A percentile compares a stretch with the other conserved stretches of the same genome.
Conservation (phyloP, 2,888 invertebrate species). For the Cephalotes varians region DNA sequence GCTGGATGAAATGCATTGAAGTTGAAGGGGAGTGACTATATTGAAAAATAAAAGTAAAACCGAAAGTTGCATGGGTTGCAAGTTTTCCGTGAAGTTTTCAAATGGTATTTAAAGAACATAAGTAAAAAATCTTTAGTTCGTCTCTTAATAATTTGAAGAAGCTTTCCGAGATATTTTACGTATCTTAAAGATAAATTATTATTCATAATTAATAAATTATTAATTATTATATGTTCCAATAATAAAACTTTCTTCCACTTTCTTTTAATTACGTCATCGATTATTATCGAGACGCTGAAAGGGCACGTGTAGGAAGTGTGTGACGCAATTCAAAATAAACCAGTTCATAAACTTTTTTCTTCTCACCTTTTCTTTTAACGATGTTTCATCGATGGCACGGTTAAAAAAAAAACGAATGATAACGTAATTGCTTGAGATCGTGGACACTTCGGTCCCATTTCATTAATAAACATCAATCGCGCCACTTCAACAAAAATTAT, state of each 20-base stretch:
- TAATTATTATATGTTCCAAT: neutral
- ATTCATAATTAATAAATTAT: neutral
- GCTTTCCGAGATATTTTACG: neutral
- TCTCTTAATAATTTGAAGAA: slow-evolving; percentile 1
- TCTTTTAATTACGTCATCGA: slow-evolving; percentile 12
- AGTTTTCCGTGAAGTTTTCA: too few relatives aligned
- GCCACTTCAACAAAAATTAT: slow-evolving; percentile 2
- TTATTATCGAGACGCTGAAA: neutral
- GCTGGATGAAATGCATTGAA: too few relatives aligned
- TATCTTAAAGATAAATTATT: neutral
- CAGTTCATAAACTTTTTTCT: neutral
- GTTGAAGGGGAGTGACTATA: too few relatives aligned
- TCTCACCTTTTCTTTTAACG: neutral
- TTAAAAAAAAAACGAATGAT: neutral
- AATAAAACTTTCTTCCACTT: slow-evolving; percentile 7
- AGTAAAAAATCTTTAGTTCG: neutral
- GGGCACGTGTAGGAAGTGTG: slow-evolving; percentile 2
- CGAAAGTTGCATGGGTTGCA: too few relatives aligned
- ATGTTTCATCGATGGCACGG: neutral
- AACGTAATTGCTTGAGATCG: neutral
- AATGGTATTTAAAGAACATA: neutral
- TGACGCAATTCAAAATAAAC: slow-evolving; percentile 5
- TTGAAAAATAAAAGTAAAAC: too few relatives aligned
- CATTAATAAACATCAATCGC: slow-evolving; percentile 19
- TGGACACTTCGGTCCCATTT: neutral